Base-by-base conservation (phyloP, 2,888 invertebrate genomes). In the Ferdinandea cuprea region DNA sequence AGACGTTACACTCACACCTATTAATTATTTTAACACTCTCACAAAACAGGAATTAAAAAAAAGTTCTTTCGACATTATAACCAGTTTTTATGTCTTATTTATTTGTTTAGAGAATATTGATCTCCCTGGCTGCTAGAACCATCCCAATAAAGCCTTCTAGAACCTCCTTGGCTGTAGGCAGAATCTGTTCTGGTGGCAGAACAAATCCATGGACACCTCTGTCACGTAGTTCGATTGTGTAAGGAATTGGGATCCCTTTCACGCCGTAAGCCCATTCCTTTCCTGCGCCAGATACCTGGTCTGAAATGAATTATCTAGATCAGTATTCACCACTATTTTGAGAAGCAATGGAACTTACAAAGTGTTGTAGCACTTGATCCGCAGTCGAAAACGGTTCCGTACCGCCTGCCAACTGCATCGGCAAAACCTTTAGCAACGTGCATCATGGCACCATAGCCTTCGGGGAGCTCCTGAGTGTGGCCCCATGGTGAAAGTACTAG, bases 401-500 rank as follows among this genome's bases (percentile, higher is more conserved):
- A 91, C 28, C 90, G 88, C 37, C 86, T 83, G 0, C 86, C 86
- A 8, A 92, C 86, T 3, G 89, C 89, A 3, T 73, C 71, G 4
- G 88, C 86, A 11, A 89, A 86, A 4, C 83, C 88, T 28, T 87
- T 72, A 37, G 85, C 89, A 15, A 90, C 87, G 2, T 76, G 56
- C 87, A 92, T 91, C 88, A 92, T 87, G 61, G 93, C 92, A 8
- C 91, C 89, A 73, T 92, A 92, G 74, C 93, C 93, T 15, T 90
- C 91, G 0, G 92, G 89, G 85, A 93, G 92, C 0, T 90, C 87
- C 0, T 74, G 87, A 0, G 93, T 93, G 86, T 93, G 89, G 0
- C 93, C 95, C 15, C 93, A 94, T 0, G 96, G 95, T 66, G 94
- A 89, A 59, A 96, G 89, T 19, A 96, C 88, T 32, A 94, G 90